phyloP scores from a whole-genome alignment of 2,888 invertebrate species.

The Cheilosia urbana region DNA sequence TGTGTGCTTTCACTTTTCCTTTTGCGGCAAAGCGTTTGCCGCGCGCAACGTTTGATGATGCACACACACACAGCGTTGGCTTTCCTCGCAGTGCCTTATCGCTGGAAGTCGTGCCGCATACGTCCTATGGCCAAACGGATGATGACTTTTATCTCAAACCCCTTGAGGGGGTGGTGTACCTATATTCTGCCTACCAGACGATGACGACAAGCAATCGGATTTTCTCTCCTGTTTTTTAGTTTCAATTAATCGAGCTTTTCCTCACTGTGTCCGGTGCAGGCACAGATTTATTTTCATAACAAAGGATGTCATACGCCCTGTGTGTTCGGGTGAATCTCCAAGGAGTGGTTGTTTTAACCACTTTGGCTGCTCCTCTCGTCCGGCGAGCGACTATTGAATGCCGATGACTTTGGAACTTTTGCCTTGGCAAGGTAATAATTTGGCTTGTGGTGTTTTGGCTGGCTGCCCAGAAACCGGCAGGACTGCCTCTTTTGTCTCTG shows the following conservation, averaged over 20 bases:
- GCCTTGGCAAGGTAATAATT: constrained; percentile 44
- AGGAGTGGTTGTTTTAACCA: background rate
- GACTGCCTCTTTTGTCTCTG: background rate
- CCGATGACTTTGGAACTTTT: constrained; percentile 44
- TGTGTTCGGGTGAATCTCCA: background rate
- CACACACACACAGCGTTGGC: constrained; percentile 19
- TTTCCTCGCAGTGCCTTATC: constrained; percentile 48
- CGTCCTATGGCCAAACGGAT: constrained; percentile 41
- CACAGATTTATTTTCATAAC: constrained; percentile 12
- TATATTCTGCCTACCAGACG: constrained; percentile 7
- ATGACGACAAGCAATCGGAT: constrained; percentile 54
- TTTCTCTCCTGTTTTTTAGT: constrained; percentile 59
- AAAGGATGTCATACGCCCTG: constrained; percentile 25
- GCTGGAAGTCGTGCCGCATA: constrained; percentile 58
- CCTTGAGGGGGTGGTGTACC: constrained; percentile 40
- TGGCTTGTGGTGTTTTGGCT: constrained; percentile 68
- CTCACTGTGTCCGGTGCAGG: background rate
- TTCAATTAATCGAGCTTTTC: constrained; percentile 68
- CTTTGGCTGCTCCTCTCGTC: background rate
- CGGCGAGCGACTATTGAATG: constrained; percentile 5
- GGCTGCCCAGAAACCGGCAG: constrained; percentile 41
- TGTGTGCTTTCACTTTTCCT: constrained; percentile 72
- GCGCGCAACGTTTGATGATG: constrained; percentile 46
- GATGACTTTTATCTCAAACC: constrained; percentile 48
- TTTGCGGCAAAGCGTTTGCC: constrained; percentile 65